Base-by-base conservation (phyloP, 2,888 invertebrate genomes). In the Podabrus alpinus region DNA sequence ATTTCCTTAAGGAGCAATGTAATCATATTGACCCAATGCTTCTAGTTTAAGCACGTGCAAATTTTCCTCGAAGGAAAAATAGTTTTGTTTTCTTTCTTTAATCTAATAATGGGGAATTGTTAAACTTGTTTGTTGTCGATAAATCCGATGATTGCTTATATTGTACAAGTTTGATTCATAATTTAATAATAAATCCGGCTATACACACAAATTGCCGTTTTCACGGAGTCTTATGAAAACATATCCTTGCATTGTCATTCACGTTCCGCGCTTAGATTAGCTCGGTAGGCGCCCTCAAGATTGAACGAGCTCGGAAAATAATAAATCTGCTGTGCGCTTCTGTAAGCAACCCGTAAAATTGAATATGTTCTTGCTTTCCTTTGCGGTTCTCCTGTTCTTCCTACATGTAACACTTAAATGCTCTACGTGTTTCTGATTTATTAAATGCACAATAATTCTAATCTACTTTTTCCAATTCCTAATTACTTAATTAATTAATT, bases 311-410 rank as follows among this genome's bases (percentile, higher is more conserved):
- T 81, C 80, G 67, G 78, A 81, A 82, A 81, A 81, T 80, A 81
- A 81, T 82, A 82, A 81, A 82, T 82, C 81, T 81, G 79, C 80
- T 77, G 79, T 80, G 77, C 81, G 76, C 80, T 78, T 78, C 76
- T 80, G 80, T 81, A 82, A 82, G 82, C 81, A 81, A 81, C 79
- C 81, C 82, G 80, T 81, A 82, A 82, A 82, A 82, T 82, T 82
- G 81, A 82, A 82, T 81, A 81, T 79, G 79, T 79, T 80, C 79
- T 77, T 79, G 75, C 76, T 72, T 78, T 74, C 78, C 75, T 76
- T 75, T 73, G 76, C 66, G 73, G 76, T 79, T 74, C 69, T 72
- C 68, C 69, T 71, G 68, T 79, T 73, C 73, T 79, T 76, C 73
- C 73, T 74, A 60, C 71, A 76, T 75, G 72, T 71, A 75, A 66